phyloP scores from a whole-genome alignment of 2,113 vertebrate genomes.

The human region DNA sequence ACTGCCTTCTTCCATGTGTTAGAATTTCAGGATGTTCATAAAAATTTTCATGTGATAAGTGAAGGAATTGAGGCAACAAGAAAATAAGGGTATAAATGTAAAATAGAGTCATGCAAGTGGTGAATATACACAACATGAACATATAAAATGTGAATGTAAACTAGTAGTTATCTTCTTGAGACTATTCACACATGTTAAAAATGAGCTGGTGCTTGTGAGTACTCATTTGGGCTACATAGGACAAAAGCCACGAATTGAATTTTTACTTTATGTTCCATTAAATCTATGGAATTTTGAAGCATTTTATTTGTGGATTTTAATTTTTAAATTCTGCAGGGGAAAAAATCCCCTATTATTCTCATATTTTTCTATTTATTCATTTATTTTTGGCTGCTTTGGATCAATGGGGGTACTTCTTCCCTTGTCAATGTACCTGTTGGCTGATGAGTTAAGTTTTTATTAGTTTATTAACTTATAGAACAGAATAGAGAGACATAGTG shows the following conservation, averaged over 20 bases:
- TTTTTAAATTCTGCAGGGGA: background rate
- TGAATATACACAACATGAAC: background rate
- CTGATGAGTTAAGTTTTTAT: background rate
- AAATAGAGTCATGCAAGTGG: background rate
- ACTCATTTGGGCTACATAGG: background rate
- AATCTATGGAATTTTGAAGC: conserved; percentile 9
- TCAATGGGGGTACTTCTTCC: background rate
- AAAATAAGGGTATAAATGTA: background rate
- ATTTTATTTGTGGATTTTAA: background rate
- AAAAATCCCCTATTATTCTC: background rate
- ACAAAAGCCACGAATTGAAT: background rate
- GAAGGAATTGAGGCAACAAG: background rate
- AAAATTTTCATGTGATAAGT: background rate
- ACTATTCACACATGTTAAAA: background rate
- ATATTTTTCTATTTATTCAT: background rate
- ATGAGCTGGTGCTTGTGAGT: background rate
- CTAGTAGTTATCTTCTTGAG: background rate
- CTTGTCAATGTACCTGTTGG: background rate
- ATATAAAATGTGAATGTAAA: background rate
- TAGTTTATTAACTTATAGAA: conserved; percentile 18
- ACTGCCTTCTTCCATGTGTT: background rate
- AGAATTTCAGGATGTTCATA: background rate
- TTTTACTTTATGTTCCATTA: conserved; percentile 17
- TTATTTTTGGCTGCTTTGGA: background rate
- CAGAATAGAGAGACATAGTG: background rate